Base-by-base conservation (phyloP, 2,113 vertebrate genomes). In the Hippocampus abdominalis region DNA sequence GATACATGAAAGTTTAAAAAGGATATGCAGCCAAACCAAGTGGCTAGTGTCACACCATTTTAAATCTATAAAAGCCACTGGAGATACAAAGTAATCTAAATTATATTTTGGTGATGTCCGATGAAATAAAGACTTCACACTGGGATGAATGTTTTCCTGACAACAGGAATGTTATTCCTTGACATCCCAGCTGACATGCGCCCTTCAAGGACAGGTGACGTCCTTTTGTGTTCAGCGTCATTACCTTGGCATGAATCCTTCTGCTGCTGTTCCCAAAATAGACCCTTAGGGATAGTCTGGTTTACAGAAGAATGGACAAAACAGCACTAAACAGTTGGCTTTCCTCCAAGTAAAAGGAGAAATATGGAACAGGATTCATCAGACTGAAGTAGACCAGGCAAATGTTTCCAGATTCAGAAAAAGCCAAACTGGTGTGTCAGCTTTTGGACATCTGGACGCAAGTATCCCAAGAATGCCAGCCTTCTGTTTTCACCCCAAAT, bases 351-450 rank as follows among this genome's bases (percentile, higher is more conserved):
- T 62, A 68, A 70, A 77, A 66, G 77, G 73, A 72, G 7, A 71
- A 81, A 86, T 83, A 73, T 76, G 77, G 66, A 82, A 61, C 49
- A 67, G 57, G 57, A 51, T 78, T 78, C 57, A 72, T 68, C 63
- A 73, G 25, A 59, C 36, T 71, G 66, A 87, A 88, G 77, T 89
- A 84, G 87, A 83, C 84, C 88, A 89, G 27, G 79, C 23, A 80
- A 88, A 83, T 82, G 74, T 83, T 87, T 68, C 67, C 68, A 71
- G 77, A 80, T 74, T 71, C 75, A 75, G 75, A 23, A 74, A 77
- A 66, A 81, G 69, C 59, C 66, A 56, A 76, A 77, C 79, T 80
- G 84, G 84, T 71, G 75, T 73, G 81, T 71, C 80, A 73, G 72
- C 40, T 73, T 74, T 32, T 3, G 80, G 78, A 82, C 85, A 90